phyloP scores from a whole-genome alignment of 2,113 vertebrate genomes.

The Verasper variegatus region DNA sequence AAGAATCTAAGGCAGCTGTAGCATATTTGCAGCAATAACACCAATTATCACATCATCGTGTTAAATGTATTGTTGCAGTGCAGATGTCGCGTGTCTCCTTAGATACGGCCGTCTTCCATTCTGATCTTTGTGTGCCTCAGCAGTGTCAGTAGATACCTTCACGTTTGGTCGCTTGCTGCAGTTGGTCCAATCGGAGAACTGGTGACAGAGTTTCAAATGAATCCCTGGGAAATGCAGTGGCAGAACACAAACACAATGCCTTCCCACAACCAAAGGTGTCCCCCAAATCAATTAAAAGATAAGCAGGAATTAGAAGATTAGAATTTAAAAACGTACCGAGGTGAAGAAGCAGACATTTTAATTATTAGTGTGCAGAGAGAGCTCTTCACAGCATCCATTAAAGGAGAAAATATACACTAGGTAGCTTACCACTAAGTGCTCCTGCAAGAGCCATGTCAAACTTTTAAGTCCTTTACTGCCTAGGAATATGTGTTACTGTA shows the following conservation, averaged over 20 bases:
- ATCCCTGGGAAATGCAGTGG: conserved; percentile 39
- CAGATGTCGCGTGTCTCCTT: conserved; percentile 15
- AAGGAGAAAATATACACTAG: conserved; percentile 65
- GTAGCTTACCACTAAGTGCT: conserved; percentile 67
- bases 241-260: conserved; percentile 13
- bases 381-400: conserved; percentile 63
- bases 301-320: conserved; percentile 47
- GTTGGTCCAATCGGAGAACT: conserved; percentile 7
- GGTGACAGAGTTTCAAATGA: conserved; percentile 22
- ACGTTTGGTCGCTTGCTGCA: conserved; percentile 36
- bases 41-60: conserved; percentile 7
- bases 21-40: conserved; percentile 17
- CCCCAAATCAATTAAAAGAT: conserved; percentile 50
- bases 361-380: conserved; percentile 54
- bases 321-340: conserved; percentile 52
- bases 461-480: conserved; percentile 71
- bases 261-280: conserved; percentile 20
- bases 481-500: conserved; percentile 68
- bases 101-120: conserved; percentile 21
- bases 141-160: conserved; percentile 31
- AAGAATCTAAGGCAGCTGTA: conserved; percentile 10
- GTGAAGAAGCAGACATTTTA: conserved; percentile 56
- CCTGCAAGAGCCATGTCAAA: conserved; percentile 63
- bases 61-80: conserved; percentile 25
- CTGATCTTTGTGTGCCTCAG: conserved; percentile 22